A percentile compares a stretch with the other conserved stretches of the same genome.
Evolutionary conservation across 2,113 vertebrate species (phyloP).

Genomic region (Anser cygnoides): DNA sequence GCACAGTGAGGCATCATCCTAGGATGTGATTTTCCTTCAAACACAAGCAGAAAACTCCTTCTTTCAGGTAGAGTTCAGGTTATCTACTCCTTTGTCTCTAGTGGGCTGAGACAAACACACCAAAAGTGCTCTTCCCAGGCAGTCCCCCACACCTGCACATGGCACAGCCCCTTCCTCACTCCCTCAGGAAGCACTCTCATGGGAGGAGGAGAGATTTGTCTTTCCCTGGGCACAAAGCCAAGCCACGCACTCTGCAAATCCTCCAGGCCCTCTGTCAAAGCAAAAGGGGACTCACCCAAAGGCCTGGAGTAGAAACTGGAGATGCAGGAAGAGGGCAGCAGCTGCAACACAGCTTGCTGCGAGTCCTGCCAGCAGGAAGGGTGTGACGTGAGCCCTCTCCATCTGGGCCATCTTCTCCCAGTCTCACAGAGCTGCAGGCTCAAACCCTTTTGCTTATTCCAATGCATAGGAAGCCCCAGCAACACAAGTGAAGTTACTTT

Average conservation of each 20-base stretch:
- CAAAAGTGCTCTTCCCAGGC: not conserved
- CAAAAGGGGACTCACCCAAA: not conserved
- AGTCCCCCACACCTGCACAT: rapidly evolving
- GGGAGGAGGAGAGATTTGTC: not conserved
- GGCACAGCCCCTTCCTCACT: not conserved
- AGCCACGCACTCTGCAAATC: not conserved
- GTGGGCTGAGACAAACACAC: not conserved
- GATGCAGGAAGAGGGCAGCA: not conserved
- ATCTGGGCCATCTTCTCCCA: not conserved
- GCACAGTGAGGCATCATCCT: not conserved
- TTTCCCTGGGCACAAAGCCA: not conserved
- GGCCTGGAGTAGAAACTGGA: not conserved
- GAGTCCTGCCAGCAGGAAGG: not conserved
- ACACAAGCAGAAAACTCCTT: not conserved
- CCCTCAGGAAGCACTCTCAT: not conserved
- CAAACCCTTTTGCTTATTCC: not conserved
- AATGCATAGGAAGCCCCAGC: not conserved
- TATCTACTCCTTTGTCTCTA: not conserved
- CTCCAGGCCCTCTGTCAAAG: not conserved
- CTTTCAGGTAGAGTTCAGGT: not conserved
- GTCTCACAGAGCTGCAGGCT: not conserved
- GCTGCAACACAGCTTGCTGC: not conserved
- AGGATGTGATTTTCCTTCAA: not conserved
- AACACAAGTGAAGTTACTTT: not conserved
- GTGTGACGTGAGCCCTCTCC: not conserved